Evolutionary conservation across 2,113 vertebrate species (phyloP).

Genomic region (Upupa epops): DNA sequence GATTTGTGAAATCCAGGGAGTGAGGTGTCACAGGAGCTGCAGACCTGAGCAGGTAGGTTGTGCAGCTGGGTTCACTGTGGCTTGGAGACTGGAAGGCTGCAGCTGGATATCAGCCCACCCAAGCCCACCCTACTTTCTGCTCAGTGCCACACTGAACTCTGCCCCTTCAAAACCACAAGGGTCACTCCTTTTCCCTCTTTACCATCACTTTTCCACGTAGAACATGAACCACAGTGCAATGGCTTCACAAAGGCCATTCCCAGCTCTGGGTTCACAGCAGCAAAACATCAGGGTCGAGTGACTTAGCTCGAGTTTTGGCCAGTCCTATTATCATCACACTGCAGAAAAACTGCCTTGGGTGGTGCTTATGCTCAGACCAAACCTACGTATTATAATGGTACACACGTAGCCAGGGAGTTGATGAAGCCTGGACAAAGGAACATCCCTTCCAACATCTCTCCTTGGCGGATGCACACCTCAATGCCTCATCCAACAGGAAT

Average conservation of each 20-base stretch:
- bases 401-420: neutral
- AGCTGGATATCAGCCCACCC: neutral
- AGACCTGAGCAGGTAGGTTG: accelerated
- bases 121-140: neutral
- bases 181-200: neutral
- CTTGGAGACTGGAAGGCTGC: neutral
- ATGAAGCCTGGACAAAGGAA: neutral
- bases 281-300: neutral
- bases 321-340: conserved; percentile 44
- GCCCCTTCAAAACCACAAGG: accelerated
- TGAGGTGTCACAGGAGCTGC: neutral
- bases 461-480: neutral
- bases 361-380: conserved; percentile 22
- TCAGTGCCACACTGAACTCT: accelerated
- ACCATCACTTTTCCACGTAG: neutral
- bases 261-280: neutral
- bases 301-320: conserved; percentile 49
- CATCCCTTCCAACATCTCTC: neutral
- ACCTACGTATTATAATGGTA: neutral
- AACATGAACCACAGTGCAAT: neutral
- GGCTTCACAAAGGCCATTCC: neutral
- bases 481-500: neutral
- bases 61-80: accelerated
- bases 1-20: neutral
- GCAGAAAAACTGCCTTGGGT: conserved; percentile 23